Conservation (phyloP, 2,888 invertebrate species). For the Notodonta dromedarius region DNA sequence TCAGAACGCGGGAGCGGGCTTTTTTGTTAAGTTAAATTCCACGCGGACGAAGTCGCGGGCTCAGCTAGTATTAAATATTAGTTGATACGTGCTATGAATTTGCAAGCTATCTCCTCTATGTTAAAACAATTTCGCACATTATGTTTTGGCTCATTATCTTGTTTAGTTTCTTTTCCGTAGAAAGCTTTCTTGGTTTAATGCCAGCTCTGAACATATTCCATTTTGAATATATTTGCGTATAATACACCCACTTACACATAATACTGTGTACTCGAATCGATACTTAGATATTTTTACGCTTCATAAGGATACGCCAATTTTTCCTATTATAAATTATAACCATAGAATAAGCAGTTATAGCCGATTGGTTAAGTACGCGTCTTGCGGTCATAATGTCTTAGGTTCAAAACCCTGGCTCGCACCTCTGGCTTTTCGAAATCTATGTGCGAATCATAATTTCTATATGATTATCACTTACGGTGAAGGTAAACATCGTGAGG, state of each 20-base stretch:
- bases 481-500: no score
- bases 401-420: no score
- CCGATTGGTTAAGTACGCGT: no score
- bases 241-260: conserved; percentile 12
- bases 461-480: no score
- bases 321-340: no score
- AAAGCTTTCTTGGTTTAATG: conserved; percentile 65
- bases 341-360: no score
- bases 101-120: conserved; percentile 11
- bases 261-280: background rate
- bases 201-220: conserved; percentile 48
- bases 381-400: no score
- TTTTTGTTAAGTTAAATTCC: no score
- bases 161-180: conserved; percentile 53
- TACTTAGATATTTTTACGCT: background rate
- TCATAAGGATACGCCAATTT: conserved; percentile 3
- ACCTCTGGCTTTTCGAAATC: no score
- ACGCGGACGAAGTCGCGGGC: no score
- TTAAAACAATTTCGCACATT: conserved; percentile 45
- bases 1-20: no score
- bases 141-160: conserved; percentile 61
- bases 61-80: conserved; percentile 37
- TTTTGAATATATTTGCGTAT: conserved; percentile 42
- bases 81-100: conserved; percentile 30
- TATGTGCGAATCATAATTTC: no score